Base-by-base conservation (phyloP, 2,113 vertebrate genomes). In the Symphodus melops region DNA sequence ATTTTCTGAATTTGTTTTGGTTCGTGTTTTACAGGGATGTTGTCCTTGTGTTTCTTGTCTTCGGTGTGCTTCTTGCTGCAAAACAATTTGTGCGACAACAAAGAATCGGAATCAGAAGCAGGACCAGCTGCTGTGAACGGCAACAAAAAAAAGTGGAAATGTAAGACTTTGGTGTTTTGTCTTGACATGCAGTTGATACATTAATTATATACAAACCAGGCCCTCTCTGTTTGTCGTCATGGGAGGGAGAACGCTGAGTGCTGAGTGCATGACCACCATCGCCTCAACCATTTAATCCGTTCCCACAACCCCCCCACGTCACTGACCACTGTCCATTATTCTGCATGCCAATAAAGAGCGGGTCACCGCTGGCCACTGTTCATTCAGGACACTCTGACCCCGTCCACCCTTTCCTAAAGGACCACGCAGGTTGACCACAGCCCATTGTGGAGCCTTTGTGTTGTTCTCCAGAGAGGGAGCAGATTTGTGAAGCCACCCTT, bases 271-370 rank as follows among this genome's bases (percentile, higher is more conserved):
- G 12, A 74, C 77, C 53, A 67, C 17, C 41, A 74, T 83, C 68
- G 60, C 52, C 72, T 78, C 63, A 0, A 8, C 25, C 1, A n/a
- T 64, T 54, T 48, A 81, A 84, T 68, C 54, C 42, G 37, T 91
- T 89, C 84, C 84, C 89, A 93, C 72, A 86, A 83, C 78, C 28
- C 17, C 79, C 82, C 77, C 69, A 58, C 59, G 16, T 42, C 72
- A 49, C 81, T 49, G 71, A 60, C 81, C 83, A 67, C 83, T 61
- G 79, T 77, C 78, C 82, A 76, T 89, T 82, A 86, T 81, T 75
- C 77, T 86, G 79, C 79, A 84, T 72, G 63, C 72, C 88, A 87
- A 84, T 87, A 87, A 90, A 81, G 86, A 87, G 42, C 33, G 66
- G 83, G 88, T 89, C 89, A 86, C 79, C 2, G 59, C 72, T 85